A percentile compares a stretch with the other conserved stretches of the same genome.
Evolutionary conservation across 2,888 invertebrate genomes (phyloP).

Genomic region (Drosophila helvetica): DNA sequence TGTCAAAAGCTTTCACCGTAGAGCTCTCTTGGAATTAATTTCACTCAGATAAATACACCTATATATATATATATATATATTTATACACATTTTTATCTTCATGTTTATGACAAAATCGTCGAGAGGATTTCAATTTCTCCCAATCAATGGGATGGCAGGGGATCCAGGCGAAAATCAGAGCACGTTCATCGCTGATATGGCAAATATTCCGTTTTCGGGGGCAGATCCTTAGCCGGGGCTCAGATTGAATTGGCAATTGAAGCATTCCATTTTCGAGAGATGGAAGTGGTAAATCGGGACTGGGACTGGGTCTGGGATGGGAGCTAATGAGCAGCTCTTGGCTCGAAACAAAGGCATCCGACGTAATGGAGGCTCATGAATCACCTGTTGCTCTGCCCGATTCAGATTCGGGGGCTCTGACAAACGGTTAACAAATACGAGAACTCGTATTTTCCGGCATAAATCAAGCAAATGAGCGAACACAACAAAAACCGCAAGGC

Average conservation of each 20-base stretch:
- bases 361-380: slow-evolving; percentile 63
- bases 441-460: slow-evolving; percentile 59
- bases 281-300: slow-evolving; percentile 6
- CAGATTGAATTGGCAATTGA: slow-evolving; percentile 33
- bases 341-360: slow-evolving; percentile 16
- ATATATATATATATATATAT: slow-evolving; percentile 19
- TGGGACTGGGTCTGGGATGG: slow-evolving; percentile 10
- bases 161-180: slow-evolving; percentile 58
- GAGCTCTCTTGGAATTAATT: slow-evolving; percentile 69
- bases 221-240: slow-evolving; percentile 7
- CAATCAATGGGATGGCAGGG: slow-evolving; percentile 2
- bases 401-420: slow-evolving; percentile 14
- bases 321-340: slow-evolving; percentile 51
- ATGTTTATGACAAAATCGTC: slow-evolving; percentile 59
- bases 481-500: slow-evolving; percentile 61
- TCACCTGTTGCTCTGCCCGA: slow-evolving; percentile 66
- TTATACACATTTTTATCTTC: slow-evolving; percentile 62
- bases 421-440: slow-evolving; percentile 44
- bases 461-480: slow-evolving; percentile 66
- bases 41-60: slow-evolving; percentile 50
- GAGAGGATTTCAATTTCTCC: slow-evolving; percentile 67
- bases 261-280: slow-evolving; percentile 18
- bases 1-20: slow-evolving; percentile 56
- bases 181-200: slow-evolving; percentile 79
- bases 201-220: slow-evolving; percentile 48